phyloP scores from a whole-genome alignment of 2,888 invertebrate species.

The Hermodice carunculata region DNA sequence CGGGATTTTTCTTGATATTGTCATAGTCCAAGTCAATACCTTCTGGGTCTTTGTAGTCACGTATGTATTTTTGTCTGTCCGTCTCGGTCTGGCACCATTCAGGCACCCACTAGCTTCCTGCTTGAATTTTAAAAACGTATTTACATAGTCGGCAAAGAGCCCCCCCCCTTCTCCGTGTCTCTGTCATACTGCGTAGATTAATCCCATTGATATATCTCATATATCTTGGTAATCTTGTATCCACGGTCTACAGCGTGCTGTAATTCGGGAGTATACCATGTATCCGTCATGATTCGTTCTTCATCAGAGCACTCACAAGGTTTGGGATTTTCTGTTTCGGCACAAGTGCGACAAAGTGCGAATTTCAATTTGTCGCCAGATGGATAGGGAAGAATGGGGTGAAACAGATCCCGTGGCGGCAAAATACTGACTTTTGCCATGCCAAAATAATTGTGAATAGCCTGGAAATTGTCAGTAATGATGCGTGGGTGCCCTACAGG shows the following conservation, averaged over 20 bases:
- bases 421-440: slow-evolving; percentile 38
- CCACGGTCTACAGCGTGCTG: slow-evolving; percentile 50
- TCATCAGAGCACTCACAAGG: too few relatives aligned
- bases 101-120: slow-evolving; percentile 44
- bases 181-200: too few relatives aligned
- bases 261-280: slow-evolving; percentile 58
- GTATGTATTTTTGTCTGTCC: slow-evolving; percentile 38
- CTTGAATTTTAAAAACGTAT: slow-evolving; percentile 43
- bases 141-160: slow-evolving; percentile 53
- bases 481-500: slow-evolving; percentile 40
- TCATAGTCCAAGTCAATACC: slow-evolving; percentile 31
- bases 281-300: slow-evolving; percentile 46
- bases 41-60: slow-evolving; percentile 21
- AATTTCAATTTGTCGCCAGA: slow-evolving; percentile 55
- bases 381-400: slow-evolving; percentile 48
- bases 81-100: slow-evolving; percentile 16
- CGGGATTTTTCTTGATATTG: slow-evolving; percentile 41
- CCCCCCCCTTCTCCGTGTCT: slow-evolving; percentile 21
- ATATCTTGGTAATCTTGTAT: slow-evolving; percentile 51
- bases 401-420: slow-evolving; percentile 43
- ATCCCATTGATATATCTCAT: too few relatives aligned
- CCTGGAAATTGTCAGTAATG: slow-evolving; percentile 30
- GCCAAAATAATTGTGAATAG: slow-evolving; percentile 37
- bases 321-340: slow-evolving; percentile 37
- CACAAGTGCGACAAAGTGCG: slow-evolving; percentile 57